A percentile compares a stretch with the other conserved stretches of the same genome.
Evolutionary conservation across 2,797 vertebrate genomes (phyloP).

Genomic region (Acrocephalus scirpaceus): DNA sequence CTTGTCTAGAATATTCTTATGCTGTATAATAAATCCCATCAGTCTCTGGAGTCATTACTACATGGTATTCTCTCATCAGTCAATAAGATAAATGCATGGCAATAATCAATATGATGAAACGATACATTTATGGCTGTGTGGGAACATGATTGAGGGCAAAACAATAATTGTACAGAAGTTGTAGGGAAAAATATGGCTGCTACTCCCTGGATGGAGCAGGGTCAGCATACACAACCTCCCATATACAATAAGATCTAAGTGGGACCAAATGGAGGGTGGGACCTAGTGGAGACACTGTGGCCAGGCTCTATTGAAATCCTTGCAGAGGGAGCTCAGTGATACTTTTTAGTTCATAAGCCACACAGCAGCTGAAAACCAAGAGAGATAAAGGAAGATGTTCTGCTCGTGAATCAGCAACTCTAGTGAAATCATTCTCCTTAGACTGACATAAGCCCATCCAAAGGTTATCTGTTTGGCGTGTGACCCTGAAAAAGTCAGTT

Average conservation of each 20-base stretch:
- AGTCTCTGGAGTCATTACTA: background rate
- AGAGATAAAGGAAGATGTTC: background rate
- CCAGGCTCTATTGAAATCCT: background rate
- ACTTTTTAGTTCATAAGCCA: background rate
- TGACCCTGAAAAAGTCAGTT: background rate
- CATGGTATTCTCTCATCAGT: background rate
- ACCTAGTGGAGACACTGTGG: background rate
- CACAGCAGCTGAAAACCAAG: background rate
- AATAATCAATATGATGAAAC: background rate
- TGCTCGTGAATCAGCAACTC: background rate
- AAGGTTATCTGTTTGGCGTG: background rate
- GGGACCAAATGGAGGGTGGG: background rate
- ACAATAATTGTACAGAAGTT: background rate
- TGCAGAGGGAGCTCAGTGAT: rapidly evolving
- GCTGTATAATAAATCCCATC: background rate
- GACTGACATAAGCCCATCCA: too few relatives aligned
- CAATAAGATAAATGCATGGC: background rate
- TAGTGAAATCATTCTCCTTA: background rate
- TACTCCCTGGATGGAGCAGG: background rate
- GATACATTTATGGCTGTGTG: background rate
- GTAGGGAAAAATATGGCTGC: background rate
- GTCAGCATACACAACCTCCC: background rate
- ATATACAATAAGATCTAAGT: background rate
- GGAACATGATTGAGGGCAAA: background rate
- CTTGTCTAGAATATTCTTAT: background rate